These are phyloP conservation scores for Solen grandis DNA, from an alignment of 1,140 invertebrate species.

Conservation along the genomic window DNA sequence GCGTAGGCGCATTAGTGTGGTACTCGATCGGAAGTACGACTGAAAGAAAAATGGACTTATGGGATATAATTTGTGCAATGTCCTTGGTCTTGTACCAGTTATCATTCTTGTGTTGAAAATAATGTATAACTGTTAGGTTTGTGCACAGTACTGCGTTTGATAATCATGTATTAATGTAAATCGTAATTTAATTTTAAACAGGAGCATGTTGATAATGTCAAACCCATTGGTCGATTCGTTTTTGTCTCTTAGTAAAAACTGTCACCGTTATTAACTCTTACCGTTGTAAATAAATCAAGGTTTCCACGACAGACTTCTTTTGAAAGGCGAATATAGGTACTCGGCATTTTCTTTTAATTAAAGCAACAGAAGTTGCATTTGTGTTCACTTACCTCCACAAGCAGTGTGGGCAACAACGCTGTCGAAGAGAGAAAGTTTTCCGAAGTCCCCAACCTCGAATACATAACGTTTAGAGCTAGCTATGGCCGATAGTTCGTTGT, in stretches of 20 bases:
- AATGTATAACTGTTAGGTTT: neutral
- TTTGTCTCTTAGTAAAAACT: neutral
- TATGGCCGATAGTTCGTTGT: conserved; percentile 25
- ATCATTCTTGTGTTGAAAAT: neutral
- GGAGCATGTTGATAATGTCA: neutral
- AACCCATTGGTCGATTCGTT: neutral
- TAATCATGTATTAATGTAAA: neutral
- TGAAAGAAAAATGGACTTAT: neutral
- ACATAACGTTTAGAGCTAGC: conserved; percentile 27
- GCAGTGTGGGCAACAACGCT: conserved; percentile 34
- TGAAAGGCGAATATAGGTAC: neutral
- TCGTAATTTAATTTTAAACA: too few species aligned
- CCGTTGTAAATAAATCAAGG: neutral
- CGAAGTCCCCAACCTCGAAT: conserved; percentile 36
- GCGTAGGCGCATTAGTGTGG: conserved; percentile 6
- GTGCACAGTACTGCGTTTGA: neutral
- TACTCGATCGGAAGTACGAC: conserved; percentile 22
- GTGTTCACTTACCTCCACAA: conserved; percentile 38
- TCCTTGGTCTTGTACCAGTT: neutral
- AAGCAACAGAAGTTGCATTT: neutral
- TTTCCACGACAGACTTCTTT: neutral
- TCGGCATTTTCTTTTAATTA: neutral
- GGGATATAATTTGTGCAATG: neutral
- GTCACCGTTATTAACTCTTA: neutral
- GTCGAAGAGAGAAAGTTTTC: conserved; percentile 16